Conservation (phyloP, 2,113 vertebrate genomes). For the Ammodytes marinus region DNA sequence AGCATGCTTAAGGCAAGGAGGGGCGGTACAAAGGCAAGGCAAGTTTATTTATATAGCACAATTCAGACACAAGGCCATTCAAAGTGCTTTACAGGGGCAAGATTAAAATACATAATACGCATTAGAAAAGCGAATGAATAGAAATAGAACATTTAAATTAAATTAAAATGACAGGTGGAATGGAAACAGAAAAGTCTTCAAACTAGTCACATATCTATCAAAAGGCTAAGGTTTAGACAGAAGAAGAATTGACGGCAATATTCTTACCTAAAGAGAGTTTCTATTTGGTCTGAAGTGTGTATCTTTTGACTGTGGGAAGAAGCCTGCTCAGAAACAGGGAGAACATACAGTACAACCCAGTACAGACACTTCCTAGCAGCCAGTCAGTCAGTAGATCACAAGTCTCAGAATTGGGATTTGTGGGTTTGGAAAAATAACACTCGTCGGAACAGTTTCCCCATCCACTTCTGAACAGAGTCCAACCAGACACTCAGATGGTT, state of each 20-base stretch:
- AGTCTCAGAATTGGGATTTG: conserved; percentile 16
- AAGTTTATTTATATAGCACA: no score
- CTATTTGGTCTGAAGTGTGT: neutral
- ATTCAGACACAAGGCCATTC: no score
- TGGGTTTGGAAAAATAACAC: conserved; percentile 25
- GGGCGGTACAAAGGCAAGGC: no score
- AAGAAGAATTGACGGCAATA: neutral
- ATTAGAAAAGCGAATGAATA: no score
- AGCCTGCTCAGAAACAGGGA: neutral
- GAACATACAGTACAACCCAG: neutral
- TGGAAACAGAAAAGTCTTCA: no score
- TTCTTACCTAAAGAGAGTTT: neutral
- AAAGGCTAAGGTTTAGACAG: neutral
- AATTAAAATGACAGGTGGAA: no score
- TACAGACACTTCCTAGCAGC: neutral
- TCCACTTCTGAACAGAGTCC: conserved; percentile 1
- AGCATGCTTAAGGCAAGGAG: neutral
- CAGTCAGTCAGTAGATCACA: neutral
- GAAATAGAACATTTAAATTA: no score
- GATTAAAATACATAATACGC: no score
- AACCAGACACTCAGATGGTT: conserved; percentile 5
- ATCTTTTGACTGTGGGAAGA: neutral
- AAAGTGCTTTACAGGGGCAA: no score
- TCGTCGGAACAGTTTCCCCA: neutral
- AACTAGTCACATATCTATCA: no score